Percentiles rank a stretch among this genome's conserved stretches.
These are phyloP conservation scores for Rhyacichthys aspro DNA, from an alignment of 2,797 vertebrate species.

Conservation along the genomic window DNA sequence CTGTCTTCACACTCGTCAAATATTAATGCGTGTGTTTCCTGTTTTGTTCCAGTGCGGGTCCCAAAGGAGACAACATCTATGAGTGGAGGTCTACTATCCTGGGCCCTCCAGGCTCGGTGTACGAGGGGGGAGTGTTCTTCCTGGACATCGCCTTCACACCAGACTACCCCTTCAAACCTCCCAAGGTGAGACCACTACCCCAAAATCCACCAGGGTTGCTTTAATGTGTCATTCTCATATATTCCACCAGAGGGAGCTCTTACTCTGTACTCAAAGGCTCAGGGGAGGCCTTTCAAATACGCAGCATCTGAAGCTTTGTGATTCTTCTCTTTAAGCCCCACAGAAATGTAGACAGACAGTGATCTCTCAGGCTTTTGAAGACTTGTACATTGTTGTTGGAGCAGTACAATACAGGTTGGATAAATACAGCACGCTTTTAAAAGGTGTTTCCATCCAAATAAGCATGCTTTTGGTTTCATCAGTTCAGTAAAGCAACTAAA, in stretches of 20 bases:
- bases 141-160: constrained; percentile 96
- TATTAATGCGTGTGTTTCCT: neutral
- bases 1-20: neutral
- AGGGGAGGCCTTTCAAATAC: too few relatives aligned
- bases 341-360: too few relatives aligned
- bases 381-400: too few relatives aligned
- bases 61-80: constrained; percentile 97
- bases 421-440: too few relatives aligned
- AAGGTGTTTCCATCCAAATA: too few relatives aligned
- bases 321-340: too few relatives aligned
- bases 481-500: too few relatives aligned
- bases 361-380: too few relatives aligned
- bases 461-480: too few relatives aligned
- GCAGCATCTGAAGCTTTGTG: too few relatives aligned
- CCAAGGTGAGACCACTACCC: constrained; percentile 87
- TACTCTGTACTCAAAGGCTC: neutral
- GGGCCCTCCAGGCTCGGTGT: constrained; percentile 94
- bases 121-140: constrained; percentile 96
- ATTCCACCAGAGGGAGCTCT: constrained; percentile 45
- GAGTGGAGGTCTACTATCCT: constrained; percentile 97
- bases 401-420: too few relatives aligned
- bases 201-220: too few relatives aligned
- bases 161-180: constrained; percentile 97
- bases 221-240: neutral
- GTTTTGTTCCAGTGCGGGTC: constrained; percentile 83